Conservation (phyloP, 1,140 invertebrate species). For the Scaptomyza montana region DNA sequence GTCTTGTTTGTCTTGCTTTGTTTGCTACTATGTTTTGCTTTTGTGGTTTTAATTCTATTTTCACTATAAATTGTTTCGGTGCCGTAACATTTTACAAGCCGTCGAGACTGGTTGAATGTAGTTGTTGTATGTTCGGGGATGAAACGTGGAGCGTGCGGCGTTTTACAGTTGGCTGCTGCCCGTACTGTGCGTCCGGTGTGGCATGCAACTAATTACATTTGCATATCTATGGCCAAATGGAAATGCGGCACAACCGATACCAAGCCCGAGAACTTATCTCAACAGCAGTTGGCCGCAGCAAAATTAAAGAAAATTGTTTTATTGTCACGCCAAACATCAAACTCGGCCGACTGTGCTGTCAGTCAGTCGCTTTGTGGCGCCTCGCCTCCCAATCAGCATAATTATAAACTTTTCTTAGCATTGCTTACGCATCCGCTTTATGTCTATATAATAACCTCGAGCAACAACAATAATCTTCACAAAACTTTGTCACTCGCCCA, state of each 20-base stretch:
- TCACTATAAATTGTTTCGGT: constrained; percentile 80
- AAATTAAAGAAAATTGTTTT: constrained; percentile 10
- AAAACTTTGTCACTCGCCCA: constrained; percentile 47
- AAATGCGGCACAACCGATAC: constrained; percentile 57
- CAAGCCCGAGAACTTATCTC: constrained; percentile 3
- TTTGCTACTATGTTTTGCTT: constrained; percentile 72
- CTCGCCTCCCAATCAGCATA: constrained; percentile 66
- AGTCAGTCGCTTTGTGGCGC: constrained; percentile 29
- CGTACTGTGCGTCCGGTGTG: constrained; percentile 44
- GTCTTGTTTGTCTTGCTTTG: constrained; percentile 30
- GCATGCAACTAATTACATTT: constrained; percentile 81
- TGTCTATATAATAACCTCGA: constrained; percentile 46
- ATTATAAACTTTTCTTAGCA: constrained; percentile 69
- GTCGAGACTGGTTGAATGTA: constrained; percentile 11
- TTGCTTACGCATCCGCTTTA: constrained; percentile 64
- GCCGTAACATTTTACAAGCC: constrained; percentile 74
- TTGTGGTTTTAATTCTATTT: constrained; percentile 82
- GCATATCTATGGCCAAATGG: constrained; percentile 71
- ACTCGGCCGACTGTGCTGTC: constrained; percentile 10
- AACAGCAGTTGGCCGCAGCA: constrained; percentile 3
- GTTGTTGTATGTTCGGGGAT: constrained; percentile 2
- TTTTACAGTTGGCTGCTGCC: constrained; percentile 66
- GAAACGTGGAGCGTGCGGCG: constrained; percentile 47
- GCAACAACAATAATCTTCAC: background rate
- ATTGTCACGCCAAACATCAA: constrained; percentile 37